Conservation (phyloP, 2,888 invertebrate species). For the Drosophila multiciliata region DNA sequence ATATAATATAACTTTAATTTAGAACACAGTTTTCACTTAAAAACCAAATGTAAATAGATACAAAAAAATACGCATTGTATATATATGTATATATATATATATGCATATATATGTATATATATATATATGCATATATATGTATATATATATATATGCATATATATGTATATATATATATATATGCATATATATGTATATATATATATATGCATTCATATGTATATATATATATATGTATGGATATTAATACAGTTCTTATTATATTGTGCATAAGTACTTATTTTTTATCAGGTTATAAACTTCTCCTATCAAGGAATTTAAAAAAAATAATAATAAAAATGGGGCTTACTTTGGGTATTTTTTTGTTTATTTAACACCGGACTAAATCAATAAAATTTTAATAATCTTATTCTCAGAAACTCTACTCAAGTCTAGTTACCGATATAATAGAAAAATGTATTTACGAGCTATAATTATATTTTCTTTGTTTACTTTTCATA, state of each 20-base stretch:
- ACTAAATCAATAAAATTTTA: slow-evolving; percentile 7
- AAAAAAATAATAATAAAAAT: neutral
- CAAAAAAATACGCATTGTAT: neutral
- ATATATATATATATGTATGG: neutral
- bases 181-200: neutral
- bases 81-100: slow-evolving; percentile 7
- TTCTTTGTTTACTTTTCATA: slow-evolving; percentile 17
- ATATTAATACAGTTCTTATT: neutral
- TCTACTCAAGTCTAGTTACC: slow-evolving; percentile 2
- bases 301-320: neutral
- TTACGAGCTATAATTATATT: neutral
- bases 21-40: no score
- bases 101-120: neutral
- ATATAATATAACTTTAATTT: neutral
- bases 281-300: neutral
- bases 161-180: slow-evolving; percentile 2
- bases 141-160: neutral
- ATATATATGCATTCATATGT: no score
- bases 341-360: neutral
- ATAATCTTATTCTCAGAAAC: slow-evolving; percentile 12
- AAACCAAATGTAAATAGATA: no score
- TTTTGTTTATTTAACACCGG: slow-evolving; percentile 3
- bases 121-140: slow-evolving; percentile 6
- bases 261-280: neutral
- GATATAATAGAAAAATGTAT: neutral